Evolutionary conservation across 2,797 vertebrate species (phyloP).

Genomic region (Coregonus ussuriensis): DNA sequence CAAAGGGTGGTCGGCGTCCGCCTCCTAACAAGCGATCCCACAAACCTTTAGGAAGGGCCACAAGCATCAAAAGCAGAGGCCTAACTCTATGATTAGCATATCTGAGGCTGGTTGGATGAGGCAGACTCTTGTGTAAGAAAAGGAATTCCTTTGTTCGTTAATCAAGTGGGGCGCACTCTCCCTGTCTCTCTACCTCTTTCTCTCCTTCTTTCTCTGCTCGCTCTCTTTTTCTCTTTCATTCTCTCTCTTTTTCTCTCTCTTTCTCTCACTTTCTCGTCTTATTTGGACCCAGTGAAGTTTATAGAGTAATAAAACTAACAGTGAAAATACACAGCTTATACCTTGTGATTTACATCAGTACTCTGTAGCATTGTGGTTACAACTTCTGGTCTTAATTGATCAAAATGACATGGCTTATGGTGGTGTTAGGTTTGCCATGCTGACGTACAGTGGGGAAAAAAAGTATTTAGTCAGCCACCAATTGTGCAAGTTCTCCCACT

Average conservation of each 20-base stretch:
- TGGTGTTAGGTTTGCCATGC: neutral
- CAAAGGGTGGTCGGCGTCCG: neutral
- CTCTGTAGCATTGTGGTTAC: neutral
- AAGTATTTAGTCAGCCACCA: too few relatives aligned
- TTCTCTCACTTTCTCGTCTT: constrained; percentile 26
- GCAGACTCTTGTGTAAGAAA: neutral
- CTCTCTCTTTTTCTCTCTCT: neutral
- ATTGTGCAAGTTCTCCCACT: too few relatives aligned
- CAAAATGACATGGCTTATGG: neutral
- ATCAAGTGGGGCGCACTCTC: constrained; percentile 15
- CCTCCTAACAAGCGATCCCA: constrained; percentile 17
- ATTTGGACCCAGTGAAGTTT: constrained; percentile 40
- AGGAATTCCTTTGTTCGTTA: constrained; percentile 12
- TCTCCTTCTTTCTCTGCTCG: neutral
- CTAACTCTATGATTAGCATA: neutral
- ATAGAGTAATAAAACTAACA: constrained; percentile 44
- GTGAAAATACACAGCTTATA: constrained; percentile 33
- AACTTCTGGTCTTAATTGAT: neutral
- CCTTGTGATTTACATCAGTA: neutral
- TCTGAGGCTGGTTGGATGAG: neutral
- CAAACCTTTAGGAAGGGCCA: constrained; percentile 1
- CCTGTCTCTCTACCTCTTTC: neutral
- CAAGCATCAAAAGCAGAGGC: too few relatives aligned
- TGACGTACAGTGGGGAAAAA: too few relatives aligned
- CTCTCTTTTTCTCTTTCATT: neutral